Percentiles rank a stretch among this genome's conserved stretches.
These are phyloP conservation scores for Dermatemys mawii DNA, from an alignment of 2,113 vertebrate species.

Conservation along the genomic window DNA sequence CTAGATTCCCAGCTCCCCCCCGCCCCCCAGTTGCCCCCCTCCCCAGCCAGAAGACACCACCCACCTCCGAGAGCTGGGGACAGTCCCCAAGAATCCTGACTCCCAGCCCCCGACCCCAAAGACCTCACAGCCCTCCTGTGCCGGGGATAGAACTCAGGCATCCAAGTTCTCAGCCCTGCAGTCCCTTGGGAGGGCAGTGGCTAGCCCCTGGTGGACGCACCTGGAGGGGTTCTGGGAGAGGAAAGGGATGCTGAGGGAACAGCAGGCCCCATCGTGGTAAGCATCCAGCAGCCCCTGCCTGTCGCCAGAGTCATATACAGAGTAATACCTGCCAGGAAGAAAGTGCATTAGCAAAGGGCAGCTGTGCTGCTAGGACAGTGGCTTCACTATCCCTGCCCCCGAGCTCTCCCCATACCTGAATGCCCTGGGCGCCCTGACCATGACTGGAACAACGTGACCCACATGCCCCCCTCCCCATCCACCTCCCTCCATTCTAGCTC, in stretches of 20 bases:
- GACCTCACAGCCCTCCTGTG: neutral
- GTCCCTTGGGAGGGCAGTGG: neutral
- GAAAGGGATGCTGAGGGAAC: conserved; percentile 87
- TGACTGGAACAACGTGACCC: neutral
- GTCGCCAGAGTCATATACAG: conserved; percentile 88
- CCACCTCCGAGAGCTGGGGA: too few relatives aligned
- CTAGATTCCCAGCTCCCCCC: neutral
- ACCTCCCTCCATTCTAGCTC: neutral
- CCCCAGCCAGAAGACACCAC: neutral
- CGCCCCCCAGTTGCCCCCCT: neutral
- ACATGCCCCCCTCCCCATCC: neutral
- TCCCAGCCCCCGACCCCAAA: neutral
- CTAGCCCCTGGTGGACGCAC: conserved; percentile 57
- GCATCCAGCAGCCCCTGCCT: conserved; percentile 89
- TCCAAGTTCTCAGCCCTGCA: neutral
- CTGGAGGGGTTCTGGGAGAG: conserved; percentile 81
- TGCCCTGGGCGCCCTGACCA: too few relatives aligned
- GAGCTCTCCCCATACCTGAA: neutral
- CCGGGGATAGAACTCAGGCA: neutral
- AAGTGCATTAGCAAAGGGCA: neutral
- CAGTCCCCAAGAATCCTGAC: neutral
- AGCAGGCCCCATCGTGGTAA: conserved; percentile 90
- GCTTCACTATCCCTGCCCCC: neutral
- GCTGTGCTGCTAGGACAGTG: neutral
- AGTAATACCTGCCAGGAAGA: conserved; percentile 82